Base-by-base conservation (phyloP, 2,113 vertebrate genomes). In the Atractosteus spatula region DNA sequence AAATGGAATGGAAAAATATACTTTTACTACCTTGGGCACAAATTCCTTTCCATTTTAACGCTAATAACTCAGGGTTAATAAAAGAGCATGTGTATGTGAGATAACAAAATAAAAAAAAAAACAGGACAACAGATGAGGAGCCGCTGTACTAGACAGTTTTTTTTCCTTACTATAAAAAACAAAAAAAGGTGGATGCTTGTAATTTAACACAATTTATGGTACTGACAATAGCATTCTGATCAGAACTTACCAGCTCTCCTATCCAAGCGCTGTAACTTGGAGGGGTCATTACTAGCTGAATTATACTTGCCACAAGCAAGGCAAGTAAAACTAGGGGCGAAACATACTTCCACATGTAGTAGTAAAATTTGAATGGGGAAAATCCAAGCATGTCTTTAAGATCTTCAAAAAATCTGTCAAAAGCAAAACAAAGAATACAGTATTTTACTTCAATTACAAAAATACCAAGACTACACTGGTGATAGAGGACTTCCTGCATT, bases 281-380 rank as follows among this genome's bases (percentile, higher is more conserved):
- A 70, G 96, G 94, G 69, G 89, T 96, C 87, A 95, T 89, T 78
- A 79, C 80, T 90, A 99, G 92, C 89, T 99, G 96, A 79, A 96
- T 86, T 76, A 94, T 45, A 71, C 95, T 98, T 83, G 93, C 87
- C 70, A 84, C 74, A 64, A 99, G 85, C 74, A 99, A 89, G 16
- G 89, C 86, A 45, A 94, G 66, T 59, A 99, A 84, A 69, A 98
- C 88, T 73, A 95, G 76, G 68, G 97, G 97, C 41, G 97, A 97
- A 79, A 98, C 76, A 68, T 94, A 99, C 88, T 98, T 98, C 97
- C 97, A 99, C 91, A 95, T 97, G 82, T 98, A 99, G 80, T 98
- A 99, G 81, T 98, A 99, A 83, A 94, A 98, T 29, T 83, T 92
- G 80, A 86, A 94, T 45, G 97, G 97, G 55, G 88, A 88, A 82